Conservation (phyloP, 2,888 invertebrate genomes). For the Gandaritis pyraliata region DNA sequence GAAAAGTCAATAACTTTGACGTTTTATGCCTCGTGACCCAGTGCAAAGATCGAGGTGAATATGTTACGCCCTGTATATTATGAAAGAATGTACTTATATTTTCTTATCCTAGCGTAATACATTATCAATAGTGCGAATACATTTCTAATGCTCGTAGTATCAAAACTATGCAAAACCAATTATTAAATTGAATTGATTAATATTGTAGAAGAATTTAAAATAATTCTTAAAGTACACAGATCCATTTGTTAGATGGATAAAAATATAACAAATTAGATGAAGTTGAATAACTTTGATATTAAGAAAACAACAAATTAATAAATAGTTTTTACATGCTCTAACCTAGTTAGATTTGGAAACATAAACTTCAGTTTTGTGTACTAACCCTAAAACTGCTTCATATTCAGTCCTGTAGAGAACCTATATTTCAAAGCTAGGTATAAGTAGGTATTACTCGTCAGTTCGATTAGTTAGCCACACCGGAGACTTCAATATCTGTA, state of each 20-base stretch:
- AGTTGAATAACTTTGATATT: too few species aligned
- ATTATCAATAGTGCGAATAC: slow-evolving; percentile 37
- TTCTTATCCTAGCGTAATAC: slow-evolving; percentile 56
- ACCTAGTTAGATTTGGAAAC: too few species aligned
- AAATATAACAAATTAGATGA: not conserved
- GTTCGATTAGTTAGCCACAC: too few species aligned
- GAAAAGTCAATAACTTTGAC: not conserved
- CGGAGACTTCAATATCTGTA: too few species aligned
- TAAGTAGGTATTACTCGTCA: too few species aligned
- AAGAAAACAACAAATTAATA: slow-evolving; percentile 11
- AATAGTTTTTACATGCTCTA: slow-evolving; percentile 12
- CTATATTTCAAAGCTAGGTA: too few species aligned
- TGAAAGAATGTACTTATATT: slow-evolving; percentile 47
- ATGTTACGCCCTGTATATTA: slow-evolving; percentile 45
- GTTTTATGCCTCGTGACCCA: not conserved
- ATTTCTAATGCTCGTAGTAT: slow-evolving; percentile 19
- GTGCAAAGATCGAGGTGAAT: not conserved
- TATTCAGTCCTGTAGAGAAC: too few species aligned
- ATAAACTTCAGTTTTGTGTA: too few species aligned
- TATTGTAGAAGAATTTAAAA: not conserved
- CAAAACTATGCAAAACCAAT: slow-evolving; percentile 29
- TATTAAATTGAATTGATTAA: slow-evolving; percentile 39
- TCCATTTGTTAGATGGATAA: not conserved
- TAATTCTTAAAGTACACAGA: slow-evolving; percentile 5
- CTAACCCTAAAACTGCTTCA: too few species aligned